Evolutionary conservation across 2,797 vertebrate species (phyloP).

Genomic region (Garrulus glandarius): DNA sequence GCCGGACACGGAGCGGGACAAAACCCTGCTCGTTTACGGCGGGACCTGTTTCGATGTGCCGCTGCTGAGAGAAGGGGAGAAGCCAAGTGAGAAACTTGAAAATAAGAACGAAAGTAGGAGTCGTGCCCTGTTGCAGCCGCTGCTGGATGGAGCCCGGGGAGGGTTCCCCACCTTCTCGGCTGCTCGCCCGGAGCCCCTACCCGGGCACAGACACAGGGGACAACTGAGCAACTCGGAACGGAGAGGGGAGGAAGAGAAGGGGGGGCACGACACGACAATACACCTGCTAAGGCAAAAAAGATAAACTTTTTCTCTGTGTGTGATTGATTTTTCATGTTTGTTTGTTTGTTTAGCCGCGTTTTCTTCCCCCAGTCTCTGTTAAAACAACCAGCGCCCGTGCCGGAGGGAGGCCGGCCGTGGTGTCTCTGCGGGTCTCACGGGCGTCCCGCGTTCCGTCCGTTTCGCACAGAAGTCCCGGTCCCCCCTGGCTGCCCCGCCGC

Average conservation of each 20-base stretch:
- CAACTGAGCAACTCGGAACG: background rate
- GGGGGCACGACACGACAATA: background rate
- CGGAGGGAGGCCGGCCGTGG: background rate
- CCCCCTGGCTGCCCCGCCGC: fast-evolving
- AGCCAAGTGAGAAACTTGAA: background rate
- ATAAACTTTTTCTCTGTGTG: background rate
- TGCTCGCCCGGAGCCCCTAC: background rate
- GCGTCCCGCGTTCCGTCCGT: background rate
- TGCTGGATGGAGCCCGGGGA: background rate
- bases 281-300: background rate
- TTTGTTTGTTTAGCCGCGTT: background rate
- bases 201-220: background rate
- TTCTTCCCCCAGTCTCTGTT: no score
- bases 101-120: background rate
- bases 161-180: background rate
- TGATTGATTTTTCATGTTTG: background rate
- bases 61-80: background rate
- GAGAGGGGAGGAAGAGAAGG: no score
- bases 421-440: background rate
- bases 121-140: background rate
- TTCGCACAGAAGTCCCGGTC: no score
- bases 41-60: background rate
- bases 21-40: background rate
- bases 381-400: background rate
- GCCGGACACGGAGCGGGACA: background rate